A percentile compares a stretch with the other conserved stretches of the same genome.
Conservation (phyloP, 2,797 vertebrate species). For the Spinibarbus caldwelli region DNA sequence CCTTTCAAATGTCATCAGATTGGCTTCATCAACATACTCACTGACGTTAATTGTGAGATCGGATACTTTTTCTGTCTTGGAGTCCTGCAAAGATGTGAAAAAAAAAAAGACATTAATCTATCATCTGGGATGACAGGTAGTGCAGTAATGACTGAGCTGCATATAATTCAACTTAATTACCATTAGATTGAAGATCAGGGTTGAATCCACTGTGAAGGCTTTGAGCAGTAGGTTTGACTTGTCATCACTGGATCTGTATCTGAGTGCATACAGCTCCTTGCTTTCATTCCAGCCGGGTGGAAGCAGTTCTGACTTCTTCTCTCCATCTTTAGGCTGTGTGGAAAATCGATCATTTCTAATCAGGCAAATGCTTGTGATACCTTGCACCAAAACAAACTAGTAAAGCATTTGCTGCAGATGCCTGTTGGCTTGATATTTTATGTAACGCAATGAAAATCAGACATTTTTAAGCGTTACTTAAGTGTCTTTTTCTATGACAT, state of each 20-base stretch:
- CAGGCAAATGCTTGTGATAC: background rate
- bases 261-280: slow-evolving; percentile 88
- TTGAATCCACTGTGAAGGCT: slow-evolving; percentile 85
- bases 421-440: background rate
- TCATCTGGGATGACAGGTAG: background rate
- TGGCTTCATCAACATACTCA: slow-evolving; percentile 80
- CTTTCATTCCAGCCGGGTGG: slow-evolving; percentile 85
- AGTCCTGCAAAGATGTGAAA: slow-evolving; percentile 76
- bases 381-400: background rate
- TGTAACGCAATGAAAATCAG: background rate
- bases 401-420: background rate
- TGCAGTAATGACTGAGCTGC: background rate
- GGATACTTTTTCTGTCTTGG: slow-evolving; percentile 84
- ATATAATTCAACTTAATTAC: too few relatives aligned
- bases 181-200: slow-evolving; percentile 90
- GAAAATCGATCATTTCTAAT: background rate
- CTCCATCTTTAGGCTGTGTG: slow-evolving; percentile 72
- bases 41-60: slow-evolving; percentile 88
- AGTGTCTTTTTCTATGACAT: background rate
- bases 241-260: slow-evolving; percentile 76
- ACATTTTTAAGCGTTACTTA: background rate
- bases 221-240: slow-evolving; percentile 83
- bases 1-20: slow-evolving; percentile 87
- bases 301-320: slow-evolving; percentile 87
- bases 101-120: background rate